Percentiles rank a stretch among this genome's conserved stretches.
These are phyloP conservation scores for Timema cristinae DNA, from an alignment of 2,888 invertebrate species.

Conservation along the genomic window DNA sequence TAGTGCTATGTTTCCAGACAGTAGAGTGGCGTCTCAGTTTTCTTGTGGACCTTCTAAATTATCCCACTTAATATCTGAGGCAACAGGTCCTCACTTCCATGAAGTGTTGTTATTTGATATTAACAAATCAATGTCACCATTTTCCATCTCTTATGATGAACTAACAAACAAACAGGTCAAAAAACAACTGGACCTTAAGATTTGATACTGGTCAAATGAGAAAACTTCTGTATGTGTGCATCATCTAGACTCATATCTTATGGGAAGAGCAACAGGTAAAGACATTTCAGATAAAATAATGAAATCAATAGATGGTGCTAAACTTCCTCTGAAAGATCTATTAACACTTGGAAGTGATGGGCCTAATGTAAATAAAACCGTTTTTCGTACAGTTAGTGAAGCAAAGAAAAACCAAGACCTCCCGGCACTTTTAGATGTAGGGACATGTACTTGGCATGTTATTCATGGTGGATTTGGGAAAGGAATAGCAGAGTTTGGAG, in stretches of 20 bases:
- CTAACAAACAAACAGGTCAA: slow-evolving; percentile 4
- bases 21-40: too few relatives aligned
- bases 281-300: not conserved
- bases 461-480: too few relatives aligned
- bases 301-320: not conserved
- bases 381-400: not conserved
- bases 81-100: slow-evolving; percentile 7
- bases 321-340: not conserved
- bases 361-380: slow-evolving; percentile 3
- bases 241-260: not conserved
- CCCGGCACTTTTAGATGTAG: too few relatives aligned
- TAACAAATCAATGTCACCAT: not conserved
- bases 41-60: too few relatives aligned
- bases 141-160: slow-evolving; percentile 9
- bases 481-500: too few relatives aligned
- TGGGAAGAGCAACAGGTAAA: not conserved
- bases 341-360: not conserved
- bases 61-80: not conserved
- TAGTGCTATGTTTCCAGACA: too few relatives aligned
- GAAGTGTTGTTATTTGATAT: not conserved
- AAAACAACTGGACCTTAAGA: slow-evolving; percentile 6
- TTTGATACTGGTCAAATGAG: not conserved
- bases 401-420: too few relatives aligned
- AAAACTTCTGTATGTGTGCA: not conserved
- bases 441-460: too few relatives aligned